phyloP scores from a whole-genome alignment of 1,140 invertebrate genomes.

The Globodera ellingtonae region DNA sequence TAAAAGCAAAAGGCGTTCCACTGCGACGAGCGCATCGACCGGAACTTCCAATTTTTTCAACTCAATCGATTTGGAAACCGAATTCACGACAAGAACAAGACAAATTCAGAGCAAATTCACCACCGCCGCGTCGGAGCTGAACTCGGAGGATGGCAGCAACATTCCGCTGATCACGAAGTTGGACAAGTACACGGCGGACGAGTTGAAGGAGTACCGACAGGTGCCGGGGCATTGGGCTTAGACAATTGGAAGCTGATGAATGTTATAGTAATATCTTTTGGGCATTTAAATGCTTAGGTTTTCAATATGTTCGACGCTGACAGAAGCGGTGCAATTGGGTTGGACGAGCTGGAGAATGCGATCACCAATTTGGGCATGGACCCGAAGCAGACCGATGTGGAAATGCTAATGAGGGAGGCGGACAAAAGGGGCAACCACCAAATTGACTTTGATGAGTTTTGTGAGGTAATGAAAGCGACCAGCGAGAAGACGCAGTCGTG shows the following conservation, averaged over 20 bases:
- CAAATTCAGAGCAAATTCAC: slow-evolving; percentile 34
- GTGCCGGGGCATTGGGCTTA: neutral
- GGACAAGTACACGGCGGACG: slow-evolving; percentile 59
- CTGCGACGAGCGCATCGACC: neutral
- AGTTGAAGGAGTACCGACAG: slow-evolving; percentile 58
- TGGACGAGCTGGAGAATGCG: slow-evolving; percentile 63
- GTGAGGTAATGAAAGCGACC: slow-evolving; percentile 62
- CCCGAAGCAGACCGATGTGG: slow-evolving; percentile 52
- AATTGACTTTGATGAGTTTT: slow-evolving; percentile 63
- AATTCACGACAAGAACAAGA: slow-evolving; percentile 10
- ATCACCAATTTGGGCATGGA: slow-evolving; percentile 61
- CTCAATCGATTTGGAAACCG: slow-evolving; percentile 5
- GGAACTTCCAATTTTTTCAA: slow-evolving; percentile 12
- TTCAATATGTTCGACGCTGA: slow-evolving; percentile 64
- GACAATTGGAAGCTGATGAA: neutral
- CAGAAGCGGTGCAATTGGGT: slow-evolving; percentile 59
- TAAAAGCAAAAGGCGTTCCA: slow-evolving; percentile 4
- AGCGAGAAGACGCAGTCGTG: slow-evolving; percentile 60
- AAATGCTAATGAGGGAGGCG: slow-evolving; percentile 54
- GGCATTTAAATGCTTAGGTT: slow-evolving; percentile 33
- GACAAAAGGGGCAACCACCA: slow-evolving; percentile 64
- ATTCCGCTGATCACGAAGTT: slow-evolving; percentile 52
- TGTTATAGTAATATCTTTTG: neutral
- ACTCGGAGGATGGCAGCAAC: slow-evolving; percentile 35
- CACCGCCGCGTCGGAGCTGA: slow-evolving; percentile 14